phyloP scores from a whole-genome alignment of 2,888 invertebrate genomes.

The Prosopocoilus inquinatus region DNA sequence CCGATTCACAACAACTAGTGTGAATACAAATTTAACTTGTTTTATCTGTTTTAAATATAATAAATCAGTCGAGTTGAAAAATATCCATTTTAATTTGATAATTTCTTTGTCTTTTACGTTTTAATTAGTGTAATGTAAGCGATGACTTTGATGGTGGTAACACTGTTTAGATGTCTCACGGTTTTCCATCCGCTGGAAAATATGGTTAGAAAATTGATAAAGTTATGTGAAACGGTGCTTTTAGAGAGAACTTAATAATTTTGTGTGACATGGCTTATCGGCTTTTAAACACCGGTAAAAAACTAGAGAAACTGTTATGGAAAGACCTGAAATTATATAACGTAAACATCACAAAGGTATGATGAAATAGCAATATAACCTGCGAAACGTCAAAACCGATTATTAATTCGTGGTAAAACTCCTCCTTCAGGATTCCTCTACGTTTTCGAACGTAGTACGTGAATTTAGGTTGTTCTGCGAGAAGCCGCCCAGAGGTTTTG shows the following conservation, averaged over 20 bases:
- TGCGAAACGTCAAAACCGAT: not conserved
- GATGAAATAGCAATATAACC: slow-evolving; percentile 20
- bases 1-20: too few relatives aligned
- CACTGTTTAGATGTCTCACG: not conserved
- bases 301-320: slow-evolving; percentile 54
- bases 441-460: slow-evolving; percentile 60
- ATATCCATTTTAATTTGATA: too few relatives aligned
- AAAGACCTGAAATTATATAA: slow-evolving; percentile 44
- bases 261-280: slow-evolving; percentile 60
- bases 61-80: too few relatives aligned
- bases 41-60: too few relatives aligned
- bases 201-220: slow-evolving; percentile 16
- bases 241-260: not conserved
- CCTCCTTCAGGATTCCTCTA: slow-evolving; percentile 52
- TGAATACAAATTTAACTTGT: too few relatives aligned
- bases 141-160: too few relatives aligned
- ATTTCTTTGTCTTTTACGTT: too few relatives aligned
- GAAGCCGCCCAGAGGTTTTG: slow-evolving; percentile 90
- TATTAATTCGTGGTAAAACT: not conserved
- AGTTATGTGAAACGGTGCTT: slow-evolving; percentile 1
- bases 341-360: slow-evolving; percentile 41
- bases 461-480: slow-evolving; percentile 67
- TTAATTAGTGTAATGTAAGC: too few relatives aligned
- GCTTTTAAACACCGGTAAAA: slow-evolving; percentile 57
- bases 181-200: slow-evolving; percentile 1